Evolutionary conservation across 1,140 invertebrate species (phyloP).

Genomic region (Holotrichia oblita): DNA sequence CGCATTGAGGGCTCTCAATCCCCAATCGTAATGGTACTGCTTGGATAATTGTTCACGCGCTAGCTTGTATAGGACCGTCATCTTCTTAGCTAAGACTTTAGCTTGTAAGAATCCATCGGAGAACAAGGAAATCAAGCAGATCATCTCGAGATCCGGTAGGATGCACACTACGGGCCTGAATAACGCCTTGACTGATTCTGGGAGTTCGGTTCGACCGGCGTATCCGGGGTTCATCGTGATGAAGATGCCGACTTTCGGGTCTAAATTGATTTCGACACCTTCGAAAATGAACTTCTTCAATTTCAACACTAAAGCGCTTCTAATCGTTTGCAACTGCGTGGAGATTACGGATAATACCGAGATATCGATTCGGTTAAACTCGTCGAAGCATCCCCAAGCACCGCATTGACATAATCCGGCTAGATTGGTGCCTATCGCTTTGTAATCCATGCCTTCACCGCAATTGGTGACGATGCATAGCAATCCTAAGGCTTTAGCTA

Average conservation of each 20-base stretch:
- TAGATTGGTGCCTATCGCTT: conserved; percentile 85
- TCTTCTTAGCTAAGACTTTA: conserved; percentile 90
- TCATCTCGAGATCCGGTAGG: conserved; percentile 88
- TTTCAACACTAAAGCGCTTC: conserved; percentile 80
- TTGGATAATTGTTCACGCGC: conserved; percentile 88
- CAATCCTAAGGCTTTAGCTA: conserved; percentile 87
- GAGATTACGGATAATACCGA: conserved; percentile 92
- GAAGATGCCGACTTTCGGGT: conserved; percentile 88
- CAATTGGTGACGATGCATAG: conserved; percentile 92
- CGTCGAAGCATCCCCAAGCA: conserved; percentile 91
- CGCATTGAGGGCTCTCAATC: conserved; percentile 86
- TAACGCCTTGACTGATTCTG: conserved; percentile 89
- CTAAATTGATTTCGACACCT: conserved; percentile 81
- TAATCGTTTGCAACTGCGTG: conserved; percentile 87
- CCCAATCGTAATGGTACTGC: too few species aligned
- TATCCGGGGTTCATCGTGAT: conserved; percentile 96
- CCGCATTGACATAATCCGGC: conserved; percentile 79
- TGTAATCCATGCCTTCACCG: conserved; percentile 90
- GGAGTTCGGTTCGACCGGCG: conserved; percentile 87
- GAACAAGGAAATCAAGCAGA: conserved; percentile 91
- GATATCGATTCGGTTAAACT: conserved; percentile 91
- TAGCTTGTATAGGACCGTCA: conserved; percentile 88
- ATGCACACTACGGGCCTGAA: conserved; percentile 92
- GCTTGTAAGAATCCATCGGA: conserved; percentile 89
- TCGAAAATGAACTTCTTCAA: conserved; percentile 84